Conservation (phyloP, 2,888 invertebrate genomes). For the Arrhopalites spinosus region DNA sequence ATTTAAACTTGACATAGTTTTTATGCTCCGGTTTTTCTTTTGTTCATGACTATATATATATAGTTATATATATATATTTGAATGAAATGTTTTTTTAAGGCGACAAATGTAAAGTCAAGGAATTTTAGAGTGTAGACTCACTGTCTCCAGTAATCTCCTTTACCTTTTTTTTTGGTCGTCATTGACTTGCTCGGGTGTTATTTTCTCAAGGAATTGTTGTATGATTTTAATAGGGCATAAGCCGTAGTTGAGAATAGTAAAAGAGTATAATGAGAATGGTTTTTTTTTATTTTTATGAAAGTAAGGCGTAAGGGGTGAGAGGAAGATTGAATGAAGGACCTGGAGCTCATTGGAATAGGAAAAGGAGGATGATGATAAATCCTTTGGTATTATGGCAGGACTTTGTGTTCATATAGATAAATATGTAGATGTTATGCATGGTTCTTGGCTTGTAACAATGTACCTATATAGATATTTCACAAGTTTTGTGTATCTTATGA, state of each 20-base stretch:
- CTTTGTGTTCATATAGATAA: conserved; percentile 19
- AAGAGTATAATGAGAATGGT: conserved; percentile 30
- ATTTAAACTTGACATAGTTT: too few relatives aligned
- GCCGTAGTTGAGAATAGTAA: neutral
- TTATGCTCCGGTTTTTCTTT: too few relatives aligned
- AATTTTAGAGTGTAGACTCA: too few relatives aligned
- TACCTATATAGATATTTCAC: conserved; percentile 17
- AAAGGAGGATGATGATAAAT: conserved; percentile 14
- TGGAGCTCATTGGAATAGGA: conserved; percentile 16
- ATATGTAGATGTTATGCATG: too few relatives aligned
- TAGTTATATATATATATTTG: too few relatives aligned
- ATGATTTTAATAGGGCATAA: conserved; percentile 18
- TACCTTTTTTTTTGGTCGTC: neutral
- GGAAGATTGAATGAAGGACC: neutral
- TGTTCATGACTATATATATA: too few relatives aligned
- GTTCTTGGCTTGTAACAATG: neutral
- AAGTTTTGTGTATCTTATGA: conserved; percentile 18
- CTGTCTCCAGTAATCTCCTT: neutral
- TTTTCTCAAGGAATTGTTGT: conserved; percentile 11
- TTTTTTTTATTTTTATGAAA: conserved; percentile 26
- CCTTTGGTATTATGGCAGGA: conserved; percentile 24
- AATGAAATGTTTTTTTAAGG: too few relatives aligned
- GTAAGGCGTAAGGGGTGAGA: conserved; percentile 9
- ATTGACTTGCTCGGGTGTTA: neutral
- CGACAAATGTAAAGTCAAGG: too few relatives aligned